Percentiles rank a stretch among this genome's conserved stretches.
phyloP scores from a whole-genome alignment of 2,888 invertebrate genomes.

The Amphipyra tragopoginis region DNA sequence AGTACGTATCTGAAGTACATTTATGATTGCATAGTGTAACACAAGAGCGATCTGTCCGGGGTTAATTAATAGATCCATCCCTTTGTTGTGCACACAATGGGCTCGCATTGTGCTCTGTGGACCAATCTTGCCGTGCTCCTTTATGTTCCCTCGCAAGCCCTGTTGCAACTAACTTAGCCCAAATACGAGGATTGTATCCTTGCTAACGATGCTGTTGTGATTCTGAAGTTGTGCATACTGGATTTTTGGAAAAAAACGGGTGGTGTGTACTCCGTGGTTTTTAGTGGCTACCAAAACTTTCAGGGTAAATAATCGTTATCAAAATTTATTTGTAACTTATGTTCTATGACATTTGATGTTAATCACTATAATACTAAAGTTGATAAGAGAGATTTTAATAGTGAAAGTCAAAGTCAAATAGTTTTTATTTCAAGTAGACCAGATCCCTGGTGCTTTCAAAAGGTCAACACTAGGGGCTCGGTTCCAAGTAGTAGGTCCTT shows the following conservation, averaged over 20 bases:
- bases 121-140: slow-evolving; percentile 65
- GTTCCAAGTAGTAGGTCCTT: too few relatives aligned
- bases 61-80: slow-evolving; percentile 78
- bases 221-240: slow-evolving; percentile 19
- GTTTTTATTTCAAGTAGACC: too few relatives aligned
- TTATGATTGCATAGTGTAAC: slow-evolving; percentile 57
- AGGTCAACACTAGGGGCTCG: too few relatives aligned
- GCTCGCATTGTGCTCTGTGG: slow-evolving; percentile 67
- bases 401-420: too few relatives aligned
- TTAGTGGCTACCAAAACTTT: too few relatives aligned
- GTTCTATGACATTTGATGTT: too few relatives aligned
- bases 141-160: slow-evolving; percentile 41
- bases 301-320: too few relatives aligned
- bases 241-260: neutral
- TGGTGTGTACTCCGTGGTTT: too few relatives aligned
- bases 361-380: too few relatives aligned
- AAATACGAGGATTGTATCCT: slow-evolving; percentile 43
- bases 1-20: slow-evolving; percentile 40
- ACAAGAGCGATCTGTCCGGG: slow-evolving; percentile 68
- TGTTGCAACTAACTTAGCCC: slow-evolving; percentile 51
- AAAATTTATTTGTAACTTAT: too few relatives aligned
- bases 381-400: too few relatives aligned
- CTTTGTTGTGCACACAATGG: slow-evolving; percentile 73
- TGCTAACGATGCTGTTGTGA: slow-evolving; percentile 37
- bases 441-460: too few relatives aligned